A percentile compares a stretch with the other conserved stretches of the same genome.
Evolutionary conservation across 2,113 vertebrate species (phyloP).

Genomic region (Megaceryle maxima): DNA sequence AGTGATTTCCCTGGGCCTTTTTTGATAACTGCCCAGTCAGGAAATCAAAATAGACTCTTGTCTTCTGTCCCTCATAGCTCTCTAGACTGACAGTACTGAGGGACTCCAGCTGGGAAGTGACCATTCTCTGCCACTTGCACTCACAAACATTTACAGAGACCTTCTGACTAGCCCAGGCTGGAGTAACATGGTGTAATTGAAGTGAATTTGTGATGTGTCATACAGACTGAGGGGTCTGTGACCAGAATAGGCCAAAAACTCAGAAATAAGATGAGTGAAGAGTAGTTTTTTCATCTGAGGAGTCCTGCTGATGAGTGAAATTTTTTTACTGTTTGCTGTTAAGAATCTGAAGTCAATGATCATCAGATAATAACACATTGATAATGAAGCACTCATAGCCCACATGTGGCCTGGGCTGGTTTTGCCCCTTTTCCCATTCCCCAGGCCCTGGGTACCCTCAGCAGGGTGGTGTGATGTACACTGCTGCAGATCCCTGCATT

Average conservation of each 20-base stretch:
- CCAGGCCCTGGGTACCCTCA: not conserved
- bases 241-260: not conserved
- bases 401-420: not conserved
- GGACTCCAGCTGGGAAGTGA: not conserved
- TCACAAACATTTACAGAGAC: not conserved
- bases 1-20: not conserved
- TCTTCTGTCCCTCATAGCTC: not conserved
- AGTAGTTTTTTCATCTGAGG: not conserved
- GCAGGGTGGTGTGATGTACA: not conserved
- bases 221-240: not conserved
- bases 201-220: not conserved
- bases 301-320: not conserved
- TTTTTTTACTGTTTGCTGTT: not conserved
- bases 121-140: not conserved
- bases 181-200: not conserved
- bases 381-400: slow-evolving; percentile 43
- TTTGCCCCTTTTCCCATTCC: not conserved
- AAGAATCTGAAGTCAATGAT: slow-evolving; percentile 10
- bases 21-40: not conserved
- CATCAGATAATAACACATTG: slow-evolving; percentile 3
- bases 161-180: not conserved
- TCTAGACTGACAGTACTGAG: not conserved
- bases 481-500: not conserved
- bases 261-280: not conserved
- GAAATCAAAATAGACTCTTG: not conserved